phyloP scores from a whole-genome alignment of 2,797 vertebrate genomes.

The Novumbra hubbsi region DNA sequence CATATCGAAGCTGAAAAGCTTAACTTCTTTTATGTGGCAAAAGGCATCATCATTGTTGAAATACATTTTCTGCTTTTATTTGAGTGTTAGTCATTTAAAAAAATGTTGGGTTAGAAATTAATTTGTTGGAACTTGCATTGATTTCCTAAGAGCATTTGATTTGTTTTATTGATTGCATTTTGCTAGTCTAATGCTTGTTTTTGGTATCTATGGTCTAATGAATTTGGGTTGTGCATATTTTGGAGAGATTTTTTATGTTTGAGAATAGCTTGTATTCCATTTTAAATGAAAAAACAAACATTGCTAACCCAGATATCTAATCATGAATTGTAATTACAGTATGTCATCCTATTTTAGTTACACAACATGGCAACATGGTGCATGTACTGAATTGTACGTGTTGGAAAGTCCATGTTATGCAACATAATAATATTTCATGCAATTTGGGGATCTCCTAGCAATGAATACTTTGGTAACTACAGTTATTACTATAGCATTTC shows the following conservation, averaged over 20 bases:
- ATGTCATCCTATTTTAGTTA: not conserved
- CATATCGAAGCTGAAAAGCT: not conserved
- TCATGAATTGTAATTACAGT: not conserved
- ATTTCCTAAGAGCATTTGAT: not conserved
- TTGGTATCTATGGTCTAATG: not conserved
- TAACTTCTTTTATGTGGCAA: not conserved
- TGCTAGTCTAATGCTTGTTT: not conserved
- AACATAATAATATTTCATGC: not conserved
- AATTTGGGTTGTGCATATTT: not conserved
- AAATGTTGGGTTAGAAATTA: not conserved
- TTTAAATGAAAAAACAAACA: not conserved
- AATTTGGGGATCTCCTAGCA: not conserved
- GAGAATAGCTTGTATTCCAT: not conserved
- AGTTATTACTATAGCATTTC: not conserved
- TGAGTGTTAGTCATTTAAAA: not conserved
- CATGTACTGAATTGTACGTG: no score
- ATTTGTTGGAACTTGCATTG: not conserved
- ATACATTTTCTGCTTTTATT: not conserved
- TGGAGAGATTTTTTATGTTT: not conserved
- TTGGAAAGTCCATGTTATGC: not conserved
- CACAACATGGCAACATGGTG: not conserved
- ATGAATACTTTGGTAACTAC: not conserved
- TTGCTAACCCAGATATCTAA: not conserved
- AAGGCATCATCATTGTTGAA: not conserved
- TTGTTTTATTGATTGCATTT: not conserved